phyloP scores from a whole-genome alignment of 2,113 vertebrate species.

The Apistogramma diplotaenia region DNA sequence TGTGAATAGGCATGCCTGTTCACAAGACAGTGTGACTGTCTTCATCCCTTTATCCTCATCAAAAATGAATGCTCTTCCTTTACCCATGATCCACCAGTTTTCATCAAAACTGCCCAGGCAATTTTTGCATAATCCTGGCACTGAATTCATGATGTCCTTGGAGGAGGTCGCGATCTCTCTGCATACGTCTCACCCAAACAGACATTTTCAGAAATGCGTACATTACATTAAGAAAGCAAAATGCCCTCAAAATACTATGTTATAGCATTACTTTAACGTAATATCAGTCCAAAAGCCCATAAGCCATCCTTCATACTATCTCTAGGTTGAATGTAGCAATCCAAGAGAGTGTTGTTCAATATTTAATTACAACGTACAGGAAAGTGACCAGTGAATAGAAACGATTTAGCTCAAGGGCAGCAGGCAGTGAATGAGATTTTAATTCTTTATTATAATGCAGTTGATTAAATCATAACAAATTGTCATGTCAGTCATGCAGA shows the following conservation, averaged over 20 bases:
- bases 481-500: not conserved
- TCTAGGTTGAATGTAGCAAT: slow-evolving; percentile 19
- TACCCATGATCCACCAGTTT: not conserved
- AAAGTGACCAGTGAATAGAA: slow-evolving; percentile 38
- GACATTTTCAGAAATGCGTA: not conserved
- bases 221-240: not conserved
- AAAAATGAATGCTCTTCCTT: not conserved
- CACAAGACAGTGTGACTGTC: not conserved
- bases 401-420: slow-evolving; percentile 17
- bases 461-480: slow-evolving; percentile 21
- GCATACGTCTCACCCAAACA: not conserved
- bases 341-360: slow-evolving; percentile 53
- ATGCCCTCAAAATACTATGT: not conserved
- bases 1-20: not conserved
- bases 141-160: not conserved
- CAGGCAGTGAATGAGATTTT: not conserved
- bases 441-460: slow-evolving; percentile 10
- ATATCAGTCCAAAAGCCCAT: not conserved
- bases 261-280: not conserved
- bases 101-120: not conserved
- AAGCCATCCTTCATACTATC: not conserved
- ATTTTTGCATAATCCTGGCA: not conserved
- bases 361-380: slow-evolving; percentile 51
- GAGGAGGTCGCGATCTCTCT: not conserved
- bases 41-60: not conserved